A percentile compares a stretch with the other conserved stretches of the same genome.
Conservation (phyloP, 2,888 invertebrate species). For the Lasiommata megera region DNA sequence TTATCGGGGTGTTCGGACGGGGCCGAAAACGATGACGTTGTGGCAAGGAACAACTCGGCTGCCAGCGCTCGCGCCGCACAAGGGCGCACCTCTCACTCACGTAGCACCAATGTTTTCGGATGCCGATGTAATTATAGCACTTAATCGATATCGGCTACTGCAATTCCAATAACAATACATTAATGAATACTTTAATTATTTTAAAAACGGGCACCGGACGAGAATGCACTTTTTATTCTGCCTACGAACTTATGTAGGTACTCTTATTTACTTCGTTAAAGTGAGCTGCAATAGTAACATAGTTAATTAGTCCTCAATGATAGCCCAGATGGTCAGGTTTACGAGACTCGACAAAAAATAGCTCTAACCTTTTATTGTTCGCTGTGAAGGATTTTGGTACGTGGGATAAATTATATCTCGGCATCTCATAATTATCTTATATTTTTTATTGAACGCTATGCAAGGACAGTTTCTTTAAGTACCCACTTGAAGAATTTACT, state of each 20-base stretch:
- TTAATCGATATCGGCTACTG: constrained; percentile 46
- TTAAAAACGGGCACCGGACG: constrained; percentile 25
- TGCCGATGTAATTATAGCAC: constrained; percentile 56
- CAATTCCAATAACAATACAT: constrained; percentile 38
- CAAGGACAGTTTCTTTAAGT: constrained; percentile 40
- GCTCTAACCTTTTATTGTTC: constrained; percentile 28
- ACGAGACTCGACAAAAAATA: constrained; percentile 20
- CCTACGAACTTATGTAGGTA: constrained; percentile 2
- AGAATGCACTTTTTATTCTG: constrained; percentile 22
- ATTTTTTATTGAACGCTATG: constrained; percentile 38
- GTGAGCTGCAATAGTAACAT: constrained; percentile 21
- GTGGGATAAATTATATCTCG: constrained; percentile 35
- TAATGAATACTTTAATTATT: constrained; percentile 36
- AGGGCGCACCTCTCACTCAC: constrained; percentile 77
- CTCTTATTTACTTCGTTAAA: constrained; percentile 30
- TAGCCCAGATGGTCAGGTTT: constrained; percentile 27
- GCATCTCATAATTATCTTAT: constrained; percentile 34
- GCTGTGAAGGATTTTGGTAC: constrained; percentile 34
- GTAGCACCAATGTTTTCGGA: constrained; percentile 60
- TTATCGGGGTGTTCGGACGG: constrained; percentile 50
- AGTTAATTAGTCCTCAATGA: constrained; percentile 22
- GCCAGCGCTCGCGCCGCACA: constrained; percentile 39
- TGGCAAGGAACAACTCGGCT: constrained; percentile 50
- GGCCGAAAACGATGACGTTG: constrained; percentile 65
- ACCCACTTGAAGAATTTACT: constrained; percentile 38